Evolutionary conservation across 1,140 invertebrate species (phyloP).

Genomic region (Drosophila sturtevanti): DNA sequence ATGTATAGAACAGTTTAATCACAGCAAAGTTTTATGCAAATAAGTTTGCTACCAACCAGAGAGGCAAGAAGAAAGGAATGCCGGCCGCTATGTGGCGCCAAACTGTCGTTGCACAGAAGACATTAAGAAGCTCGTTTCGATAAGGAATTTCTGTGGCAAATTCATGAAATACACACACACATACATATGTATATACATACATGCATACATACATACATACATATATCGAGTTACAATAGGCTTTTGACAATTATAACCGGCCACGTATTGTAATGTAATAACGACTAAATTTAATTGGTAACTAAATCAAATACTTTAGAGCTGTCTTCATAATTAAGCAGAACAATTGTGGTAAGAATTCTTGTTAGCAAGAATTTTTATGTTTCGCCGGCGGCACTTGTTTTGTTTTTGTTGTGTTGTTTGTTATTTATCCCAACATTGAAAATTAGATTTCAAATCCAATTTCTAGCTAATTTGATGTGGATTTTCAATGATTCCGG

Average conservation of each 20-base stretch:
- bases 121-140: no score
- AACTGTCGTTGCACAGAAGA: not conserved
- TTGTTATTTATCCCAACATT: not conserved
- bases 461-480: not conserved
- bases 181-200: no score
- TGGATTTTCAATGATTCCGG: not conserved
- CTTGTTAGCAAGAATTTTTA: not conserved
- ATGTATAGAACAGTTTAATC: not conserved
- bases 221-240: no score
- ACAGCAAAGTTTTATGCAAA: not conserved
- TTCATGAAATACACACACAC: no score
- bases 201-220: no score
- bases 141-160: no score
- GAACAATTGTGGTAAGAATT: not conserved
- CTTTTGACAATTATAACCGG: no score
- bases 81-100: not conserved
- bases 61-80: not conserved
- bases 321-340: not conserved
- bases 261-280: not conserved
- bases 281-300: not conserved
- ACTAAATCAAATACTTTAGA: not conserved
- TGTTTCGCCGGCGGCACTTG: not conserved
- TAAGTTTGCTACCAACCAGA: not conserved
- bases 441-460: not conserved
- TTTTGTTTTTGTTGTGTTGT: not conserved